phyloP scores from a whole-genome alignment of 2,113 vertebrate genomes.

The Brevimyrus niger region DNA sequence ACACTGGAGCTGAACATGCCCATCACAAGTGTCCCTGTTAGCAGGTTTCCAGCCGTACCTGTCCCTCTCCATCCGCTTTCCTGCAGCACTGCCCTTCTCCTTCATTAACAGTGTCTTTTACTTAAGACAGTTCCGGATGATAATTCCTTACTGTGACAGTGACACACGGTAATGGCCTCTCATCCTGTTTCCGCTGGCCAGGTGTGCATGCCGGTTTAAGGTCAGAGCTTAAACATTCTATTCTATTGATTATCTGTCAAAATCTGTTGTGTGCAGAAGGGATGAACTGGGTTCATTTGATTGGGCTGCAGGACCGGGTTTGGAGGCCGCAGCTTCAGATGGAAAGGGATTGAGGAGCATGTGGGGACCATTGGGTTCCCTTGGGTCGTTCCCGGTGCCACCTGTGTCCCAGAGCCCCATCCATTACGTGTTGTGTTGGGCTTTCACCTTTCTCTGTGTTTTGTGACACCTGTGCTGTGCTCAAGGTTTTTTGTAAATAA shows the following conservation, averaged over 20 bases:
- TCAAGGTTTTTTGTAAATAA: slow-evolving; percentile 16
- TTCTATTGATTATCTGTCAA: background rate
- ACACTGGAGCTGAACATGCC: background rate
- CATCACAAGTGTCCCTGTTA: background rate
- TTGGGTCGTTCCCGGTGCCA: background rate
- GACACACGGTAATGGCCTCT: background rate
- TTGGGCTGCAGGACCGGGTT: background rate
- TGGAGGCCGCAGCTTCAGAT: background rate
- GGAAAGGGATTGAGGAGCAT: background rate
- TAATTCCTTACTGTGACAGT: background rate
- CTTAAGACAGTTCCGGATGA: background rate
- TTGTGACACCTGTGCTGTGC: background rate
- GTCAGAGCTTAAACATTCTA: background rate
- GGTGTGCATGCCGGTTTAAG: background rate
- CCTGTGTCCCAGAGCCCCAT: background rate
- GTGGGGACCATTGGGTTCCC: background rate
- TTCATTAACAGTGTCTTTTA: background rate
- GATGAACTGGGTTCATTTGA: background rate
- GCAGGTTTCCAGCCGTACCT: background rate
- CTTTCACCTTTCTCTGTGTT: background rate
- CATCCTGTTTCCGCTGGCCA: background rate
- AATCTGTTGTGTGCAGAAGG: background rate
- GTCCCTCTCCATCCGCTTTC: background rate
- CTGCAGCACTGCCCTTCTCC: background rate
- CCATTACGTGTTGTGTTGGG: background rate